A percentile compares a stretch with the other conserved stretches of the same genome.
Conservation (phyloP, 2,797 vertebrate genomes). For the Cottoperca gobio region DNA sequence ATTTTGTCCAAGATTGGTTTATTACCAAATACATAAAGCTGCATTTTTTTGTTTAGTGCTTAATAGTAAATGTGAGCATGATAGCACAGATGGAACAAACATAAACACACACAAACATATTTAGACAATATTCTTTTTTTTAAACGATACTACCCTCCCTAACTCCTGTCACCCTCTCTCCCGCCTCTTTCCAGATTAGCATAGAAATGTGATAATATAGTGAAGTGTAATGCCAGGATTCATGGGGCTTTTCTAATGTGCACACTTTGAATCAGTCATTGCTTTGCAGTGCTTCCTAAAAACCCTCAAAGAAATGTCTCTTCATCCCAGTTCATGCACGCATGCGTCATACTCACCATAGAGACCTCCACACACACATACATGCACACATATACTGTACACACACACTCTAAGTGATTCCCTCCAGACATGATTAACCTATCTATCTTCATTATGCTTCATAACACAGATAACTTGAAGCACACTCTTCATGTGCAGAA, state of each 20-base stretch:
- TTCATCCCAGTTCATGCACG: constrained; percentile 22
- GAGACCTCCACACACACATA: constrained; percentile 24
- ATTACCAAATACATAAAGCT: not conserved
- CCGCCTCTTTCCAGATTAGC: constrained; percentile 49
- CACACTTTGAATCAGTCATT: constrained; percentile 51
- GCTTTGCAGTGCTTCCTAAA: constrained; percentile 26
- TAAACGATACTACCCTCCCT: too few relatives aligned
- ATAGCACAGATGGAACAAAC: not conserved
- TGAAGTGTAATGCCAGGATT: constrained; percentile 47
- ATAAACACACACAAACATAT: too few relatives aligned
- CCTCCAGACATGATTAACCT: constrained; percentile 49
- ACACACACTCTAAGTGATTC: constrained; percentile 36
- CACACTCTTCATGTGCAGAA: constrained; percentile 16
- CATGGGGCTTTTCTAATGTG: constrained; percentile 59
- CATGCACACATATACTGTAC: constrained; percentile 1
- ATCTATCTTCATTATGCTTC: constrained; percentile 63
- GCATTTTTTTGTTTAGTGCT: not conserved
- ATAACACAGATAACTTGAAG: constrained; percentile 65
- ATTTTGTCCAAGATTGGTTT: not conserved
- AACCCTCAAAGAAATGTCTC: constrained; percentile 42
- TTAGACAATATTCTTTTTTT: too few relatives aligned
- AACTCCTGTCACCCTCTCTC: constrained; percentile 20
- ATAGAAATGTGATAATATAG: constrained; percentile 61
- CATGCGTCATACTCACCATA: constrained; percentile 15
- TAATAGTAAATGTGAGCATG: not conserved